Base-by-base conservation (phyloP, 2,797 vertebrate species). In the Antennarius maculatus region DNA sequence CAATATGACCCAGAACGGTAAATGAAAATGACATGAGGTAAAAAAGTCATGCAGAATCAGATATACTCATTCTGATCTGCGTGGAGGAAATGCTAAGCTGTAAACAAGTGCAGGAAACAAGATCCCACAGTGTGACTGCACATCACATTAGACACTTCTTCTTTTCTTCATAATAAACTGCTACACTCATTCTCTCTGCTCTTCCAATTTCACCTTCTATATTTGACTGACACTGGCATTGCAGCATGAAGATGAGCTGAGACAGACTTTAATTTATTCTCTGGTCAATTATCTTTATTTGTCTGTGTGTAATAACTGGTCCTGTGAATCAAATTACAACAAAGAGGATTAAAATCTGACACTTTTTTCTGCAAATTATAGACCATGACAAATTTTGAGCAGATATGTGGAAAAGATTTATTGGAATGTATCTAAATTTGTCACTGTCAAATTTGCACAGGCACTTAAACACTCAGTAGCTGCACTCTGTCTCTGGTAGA, bases 221-320 rank as follows among this genome's bases (percentile, higher is more conserved):
- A 1, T 65, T 41, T 73, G 74, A 82, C 66, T 83, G 81, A 69
- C 81, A 61, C n/a, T 27, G 14, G 79, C 81, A 85, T 82, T 84
- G 58, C 58, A 59, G 77, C 69, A 49, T 76, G 71, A 80, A 74
- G 74, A 84, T 70, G 66, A 81, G 74, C 52, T 11, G 52, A 75
- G 58, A 37, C 69, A 50, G 57, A 74, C 81, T 73, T 72, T n/a
- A 85, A 80, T 82, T 67, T 68, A 34, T 80, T 76, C 79, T 83
- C n/a, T 2, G 55, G 71, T 76, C 79, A 89, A 86, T 87, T 89
- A 86, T 85, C 41, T 41, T 53, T 73, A 71, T 60, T 58, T 54
- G 73, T 73, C 56, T 59, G 2, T 64, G 23, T 69, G 61, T 61
- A 51, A 76, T 69, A 37, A 39, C 57, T 41, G 69, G 58, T 81